Evolutionary conservation across 1,140 invertebrate genomes (phyloP), one percentile per base, ranked within the genome.

Genomic region (Panagrolaimus sp.): DNA sequence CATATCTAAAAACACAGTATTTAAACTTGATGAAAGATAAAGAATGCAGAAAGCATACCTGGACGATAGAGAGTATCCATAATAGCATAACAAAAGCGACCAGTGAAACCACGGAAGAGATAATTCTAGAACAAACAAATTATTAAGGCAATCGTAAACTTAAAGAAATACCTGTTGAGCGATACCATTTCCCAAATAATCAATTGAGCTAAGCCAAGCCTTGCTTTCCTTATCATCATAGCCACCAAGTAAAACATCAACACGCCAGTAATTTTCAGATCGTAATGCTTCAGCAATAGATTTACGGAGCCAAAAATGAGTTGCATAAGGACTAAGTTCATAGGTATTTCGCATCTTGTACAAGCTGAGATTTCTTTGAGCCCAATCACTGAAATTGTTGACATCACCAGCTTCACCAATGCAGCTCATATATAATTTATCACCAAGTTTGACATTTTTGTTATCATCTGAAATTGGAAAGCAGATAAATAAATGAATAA

Each of bases 341-440:
- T 98, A 99, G 10, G 92, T 73, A 32, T 65, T 63, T n/a, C 94
- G 89, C 91, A 98, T 97, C 87, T 97, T 97, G 82, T 98, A 99
- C 0, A 99, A 85, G 72, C 96, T 93, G 83, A 98, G 91, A 85
- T 99, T 99, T 86, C 98, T 97, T 0, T 90, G 89, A 78, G 98
- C 97, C 82, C 94, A 99, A 83, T 98, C 94, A 17, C 94, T 93
- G 87, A 99, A 99, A 82, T 98, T 94, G 43, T 89, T 90, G 0
- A 93, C 92, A 83, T 98, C 96, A 3, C 96, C 96, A 17, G 90
- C 87, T 84, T 98, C 95, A 58, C 96, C 96, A 79, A 88, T 89
- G 21, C 93, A 90, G 21, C 90, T 90, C 91, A 99, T 96, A 32
- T 94, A 86, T 71, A 98, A 85, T 72, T 91, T 90, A 72, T 94